Base-by-base conservation (phyloP, 1,140 invertebrate genomes). In the Anthonomus grandis region DNA sequence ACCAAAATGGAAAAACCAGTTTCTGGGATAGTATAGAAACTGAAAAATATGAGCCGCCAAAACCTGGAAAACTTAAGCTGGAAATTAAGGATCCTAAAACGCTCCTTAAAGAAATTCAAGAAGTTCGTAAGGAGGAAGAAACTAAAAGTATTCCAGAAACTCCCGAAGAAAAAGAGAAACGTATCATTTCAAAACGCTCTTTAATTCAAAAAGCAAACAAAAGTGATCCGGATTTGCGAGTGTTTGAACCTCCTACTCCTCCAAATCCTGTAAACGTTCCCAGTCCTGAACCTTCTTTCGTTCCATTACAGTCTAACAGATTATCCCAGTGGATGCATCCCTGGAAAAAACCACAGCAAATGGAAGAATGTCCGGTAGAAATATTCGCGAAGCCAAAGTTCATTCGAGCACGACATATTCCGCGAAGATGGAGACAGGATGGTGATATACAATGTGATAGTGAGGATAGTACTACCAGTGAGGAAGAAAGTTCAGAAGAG, bases 11-110 rank as follows among this genome's bases (percentile, higher is more conserved):
- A 45, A 59, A 74, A 71, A n/a, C n/a, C 21, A 76, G 78, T 59
- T 79, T 81, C 72, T 81, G 78, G 79, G 71, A 73, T 53, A 75
- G 78, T 61, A 77, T 76, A 37, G 76, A 78, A 67, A 67, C 77
- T 57, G 79, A 79, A 73, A 79, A 77, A 49, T 67, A 79, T 55
- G 77, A 79, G 36, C 49, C 70, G 72, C 76, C 65, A 67, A 74
- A 44, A 71, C 74, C 51, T 73, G 75, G 53, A 75, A 73, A 44
- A 27, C 41, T 53, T 19, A 65, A 60, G 23, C 17, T 51, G 15
- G 58, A 55, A 34, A 13, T 23, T 22, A 59, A 62, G 17, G 48
- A 51, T 15, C 55, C 47, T 22, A 60, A 23, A 50, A 15, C 23
- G 19, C 3, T 50, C 9, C 44, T 42, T 38, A 31, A 47, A 41